phyloP scores from a whole-genome alignment of 64 coral and sea anemone species.

The Exaiptasia diaphana region DNA sequence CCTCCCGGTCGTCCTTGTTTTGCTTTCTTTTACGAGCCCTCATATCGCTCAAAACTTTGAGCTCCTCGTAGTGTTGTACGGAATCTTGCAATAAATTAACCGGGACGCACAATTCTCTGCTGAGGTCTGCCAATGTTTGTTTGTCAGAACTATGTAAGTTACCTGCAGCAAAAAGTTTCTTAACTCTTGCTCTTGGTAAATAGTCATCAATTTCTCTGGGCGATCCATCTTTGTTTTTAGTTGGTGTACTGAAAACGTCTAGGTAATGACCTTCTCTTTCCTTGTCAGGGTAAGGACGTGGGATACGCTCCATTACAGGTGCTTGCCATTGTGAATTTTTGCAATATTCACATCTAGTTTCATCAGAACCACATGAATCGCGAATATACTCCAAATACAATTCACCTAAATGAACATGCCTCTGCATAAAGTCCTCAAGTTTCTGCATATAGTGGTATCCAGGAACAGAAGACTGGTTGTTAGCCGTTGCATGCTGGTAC shows the following conservation, averaged over 20 bases:
- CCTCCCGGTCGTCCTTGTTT: constrained; percentile 12
- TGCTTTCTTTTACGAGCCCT: constrained; percentile 13
- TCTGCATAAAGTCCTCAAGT: constrained; percentile 19
- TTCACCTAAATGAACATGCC: constrained; percentile 23
- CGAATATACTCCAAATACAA: constrained; percentile 25
- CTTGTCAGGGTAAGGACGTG: constrained; percentile 29
- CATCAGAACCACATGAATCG: constrained; percentile 12
- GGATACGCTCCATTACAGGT: constrained; percentile 48
- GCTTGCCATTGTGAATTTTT: constrained; percentile 15
- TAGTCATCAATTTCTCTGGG: constrained; percentile 46
- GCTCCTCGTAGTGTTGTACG: constrained; percentile 40
- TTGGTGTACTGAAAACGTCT: constrained; percentile 24
- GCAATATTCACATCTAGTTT: constrained; percentile 35
- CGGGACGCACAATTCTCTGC: constrained; percentile 41
- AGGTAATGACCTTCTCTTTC: constrained; percentile 33
- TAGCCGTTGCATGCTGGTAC: constrained; percentile 16
- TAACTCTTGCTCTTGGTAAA: constrained; percentile 58
- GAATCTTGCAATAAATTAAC: constrained; percentile 22
- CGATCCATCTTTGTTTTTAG: constrained; percentile 28
- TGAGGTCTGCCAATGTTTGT: constrained; percentile 1
- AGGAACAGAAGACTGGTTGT: constrained; percentile 14
- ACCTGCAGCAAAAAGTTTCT: constrained; percentile 34
- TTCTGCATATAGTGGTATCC: constrained; percentile 7
- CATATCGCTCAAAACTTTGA: constrained; percentile 25
- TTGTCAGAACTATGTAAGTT: constrained; percentile 33